Evolutionary conservation across 2,888 invertebrate genomes (phyloP).

Genomic region (Liodrosophila aerea): DNA sequence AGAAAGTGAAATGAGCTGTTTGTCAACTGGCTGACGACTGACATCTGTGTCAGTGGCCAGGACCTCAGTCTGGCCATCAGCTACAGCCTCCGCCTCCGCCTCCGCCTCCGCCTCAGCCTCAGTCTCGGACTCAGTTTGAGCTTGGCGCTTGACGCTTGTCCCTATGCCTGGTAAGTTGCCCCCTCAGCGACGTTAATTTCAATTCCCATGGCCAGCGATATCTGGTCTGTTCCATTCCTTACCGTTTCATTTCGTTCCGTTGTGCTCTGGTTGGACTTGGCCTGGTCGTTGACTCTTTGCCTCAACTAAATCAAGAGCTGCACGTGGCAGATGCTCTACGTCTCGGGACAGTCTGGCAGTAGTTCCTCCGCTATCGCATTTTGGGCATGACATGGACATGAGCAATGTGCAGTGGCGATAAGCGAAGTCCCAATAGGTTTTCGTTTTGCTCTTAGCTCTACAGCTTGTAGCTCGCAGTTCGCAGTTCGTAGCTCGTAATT

Average conservation of each 20-base stretch:
- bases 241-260: background rate
- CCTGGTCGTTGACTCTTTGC: constrained; percentile 63
- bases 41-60: constrained; percentile 45
- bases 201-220: constrained; percentile 54
- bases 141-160: background rate
- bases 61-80: background rate
- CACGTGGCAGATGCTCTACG: constrained; percentile 68
- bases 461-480: background rate
- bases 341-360: constrained; percentile 41
- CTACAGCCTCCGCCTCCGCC: background rate
- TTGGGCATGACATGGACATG: constrained; percentile 60
- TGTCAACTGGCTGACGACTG: constrained; percentile 46
- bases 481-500: constrained; percentile 34
- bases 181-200: constrained; percentile 64
- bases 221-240: constrained; percentile 20
- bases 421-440: constrained; percentile 37
- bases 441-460: constrained; percentile 2
- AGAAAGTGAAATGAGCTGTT: constrained; percentile 71
- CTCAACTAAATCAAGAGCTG: constrained; percentile 69
- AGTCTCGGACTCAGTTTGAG: background rate
- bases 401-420: constrained; percentile 73
- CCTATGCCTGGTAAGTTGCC: no score
- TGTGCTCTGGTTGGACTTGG: constrained; percentile 1
- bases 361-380: constrained; percentile 58
- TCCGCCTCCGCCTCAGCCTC: background rate